Percentiles rank a stretch among this genome's conserved stretches.
Evolutionary conservation across 1,140 invertebrate species (phyloP).

Genomic region (Yoshiicerus persimilis): DNA sequence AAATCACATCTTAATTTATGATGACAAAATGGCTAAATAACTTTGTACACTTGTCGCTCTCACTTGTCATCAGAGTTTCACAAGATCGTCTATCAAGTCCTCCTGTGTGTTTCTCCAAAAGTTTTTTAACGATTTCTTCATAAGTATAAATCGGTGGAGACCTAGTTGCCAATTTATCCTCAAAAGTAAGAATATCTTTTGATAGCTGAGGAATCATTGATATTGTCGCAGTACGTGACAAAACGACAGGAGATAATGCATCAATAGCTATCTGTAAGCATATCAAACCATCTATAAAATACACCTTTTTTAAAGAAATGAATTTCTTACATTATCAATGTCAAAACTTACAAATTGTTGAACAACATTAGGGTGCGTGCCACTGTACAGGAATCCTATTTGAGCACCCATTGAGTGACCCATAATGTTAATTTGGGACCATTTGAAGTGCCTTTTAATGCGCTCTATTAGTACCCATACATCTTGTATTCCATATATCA

Average conservation of each 20-base stretch:
- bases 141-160: slow-evolving; percentile 29
- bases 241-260: slow-evolving; percentile 37
- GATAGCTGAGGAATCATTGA: slow-evolving; percentile 33
- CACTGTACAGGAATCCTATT: slow-evolving; percentile 39
- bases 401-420: slow-evolving; percentile 43
- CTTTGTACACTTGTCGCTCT: background rate
- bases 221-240: slow-evolving; percentile 19
- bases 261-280: slow-evolving; percentile 40
- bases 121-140: slow-evolving; percentile 39
- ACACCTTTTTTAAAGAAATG: too few relatives aligned
- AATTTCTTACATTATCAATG: background rate
- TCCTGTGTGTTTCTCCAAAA: slow-evolving; percentile 33
- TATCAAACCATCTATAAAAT: too few relatives aligned
- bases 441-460: slow-evolving; percentile 34
- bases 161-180: slow-evolving; percentile 26
- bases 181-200: slow-evolving; percentile 21
- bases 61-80: slow-evolving; percentile 40
- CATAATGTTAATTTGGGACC: slow-evolving; percentile 34
- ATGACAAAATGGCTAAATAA: too few relatives aligned
- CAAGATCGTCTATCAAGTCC: slow-evolving; percentile 33
- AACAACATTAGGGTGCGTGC: slow-evolving; percentile 35
- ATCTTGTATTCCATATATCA: slow-evolving; percentile 40
- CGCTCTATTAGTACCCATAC: slow-evolving; percentile 27
- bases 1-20: background rate
- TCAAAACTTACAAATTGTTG: slow-evolving; percentile 37